Base-by-base conservation (phyloP, 2,113 vertebrate genomes). In the Donacobius atricapilla region DNA sequence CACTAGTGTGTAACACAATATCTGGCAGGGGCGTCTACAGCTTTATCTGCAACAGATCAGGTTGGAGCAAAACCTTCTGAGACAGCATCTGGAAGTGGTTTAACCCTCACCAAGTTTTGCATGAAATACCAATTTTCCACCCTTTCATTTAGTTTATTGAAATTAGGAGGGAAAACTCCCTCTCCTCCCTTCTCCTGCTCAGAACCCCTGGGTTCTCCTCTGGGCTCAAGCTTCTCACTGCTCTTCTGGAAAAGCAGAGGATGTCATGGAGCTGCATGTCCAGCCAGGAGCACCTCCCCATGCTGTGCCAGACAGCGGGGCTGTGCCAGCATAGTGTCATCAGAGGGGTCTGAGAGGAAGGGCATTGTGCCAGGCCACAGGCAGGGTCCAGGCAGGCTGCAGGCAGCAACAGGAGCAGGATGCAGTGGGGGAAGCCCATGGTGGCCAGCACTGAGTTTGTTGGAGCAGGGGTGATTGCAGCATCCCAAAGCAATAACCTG, bases 61-160 rank as follows among this genome's bases (percentile, higher is more conserved):
- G 76, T 81, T 93, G 86, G 88, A 94, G 92, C 42, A 83, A 95
- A 94, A 88, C 83, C 40, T 93, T 91, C 93, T 88, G 60, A 92
- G 83, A 81, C 76, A 90, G 85, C 96, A 96, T 96, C 94, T 96
- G 96, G 96, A 96, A 97, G 35, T 64, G 92, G 88, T 96, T 96
- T 97, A 88, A 92, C 83, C 69, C 89, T 95, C 4, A 37, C 90
- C 88, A 93, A 83, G 82, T 96, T 95, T 93, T 95, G 92, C 88
- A 96, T 96, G 94, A 95, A 97, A 95, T 75, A 95, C 94, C 96
- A 94, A 93, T 96, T 97, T 97, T 97, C 94, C 85, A 93, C 83
- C 60, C 72, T 97, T 96, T 95, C 72, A 96, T 96, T 96, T 86
- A 88, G 76, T 94, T 96, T 94, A 93, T 96, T 94, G 85, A 96